Percentiles rank a stretch among this genome's conserved stretches.
phyloP scores from a whole-genome alignment of 92 coral and sea anemone genomes.

The Siderastrea siderea region DNA sequence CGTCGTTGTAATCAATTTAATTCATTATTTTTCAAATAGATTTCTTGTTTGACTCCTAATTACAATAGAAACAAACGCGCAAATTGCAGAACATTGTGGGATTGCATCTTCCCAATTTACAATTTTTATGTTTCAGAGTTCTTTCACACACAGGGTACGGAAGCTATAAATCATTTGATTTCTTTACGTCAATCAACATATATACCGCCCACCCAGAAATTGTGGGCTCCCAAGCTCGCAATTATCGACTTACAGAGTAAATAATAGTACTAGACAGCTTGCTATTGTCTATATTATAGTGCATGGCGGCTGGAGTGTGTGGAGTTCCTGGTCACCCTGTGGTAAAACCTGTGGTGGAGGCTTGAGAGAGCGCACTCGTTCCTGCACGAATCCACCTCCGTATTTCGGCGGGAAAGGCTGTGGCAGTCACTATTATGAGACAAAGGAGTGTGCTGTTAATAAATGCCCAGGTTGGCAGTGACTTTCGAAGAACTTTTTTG shows the following conservation, averaged over 20 bases:
- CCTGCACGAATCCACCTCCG: constrained; percentile 36
- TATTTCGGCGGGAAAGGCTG: constrained; percentile 28
- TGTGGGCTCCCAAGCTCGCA: too few relatives aligned
- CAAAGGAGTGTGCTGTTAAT: constrained; percentile 12
- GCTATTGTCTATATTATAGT: not conserved
- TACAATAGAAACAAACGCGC: too few relatives aligned
- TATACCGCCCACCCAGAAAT: too few relatives aligned
- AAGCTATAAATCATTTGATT: too few relatives aligned
- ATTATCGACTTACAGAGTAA: too few relatives aligned
- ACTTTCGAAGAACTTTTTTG: not conserved
- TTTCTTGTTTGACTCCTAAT: too few relatives aligned
- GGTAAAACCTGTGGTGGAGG: constrained; percentile 27
- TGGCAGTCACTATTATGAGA: constrained; percentile 16
- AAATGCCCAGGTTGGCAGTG: not conserved
- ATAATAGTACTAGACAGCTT: not conserved
- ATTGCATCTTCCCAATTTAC: too few relatives aligned
- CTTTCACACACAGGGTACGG: too few relatives aligned
- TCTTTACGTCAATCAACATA: too few relatives aligned
- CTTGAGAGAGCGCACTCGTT: constrained; percentile 10
- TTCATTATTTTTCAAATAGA: too few relatives aligned
- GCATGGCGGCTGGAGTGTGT: constrained; percentile 34
- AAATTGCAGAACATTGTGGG: too few relatives aligned
- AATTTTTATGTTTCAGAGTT: too few relatives aligned
- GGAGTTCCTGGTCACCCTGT: constrained; percentile 24
- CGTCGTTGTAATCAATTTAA: not conserved